Percentiles rank a stretch among this genome's conserved stretches.
Evolutionary conservation across 2,888 invertebrate species (phyloP).

Genomic region (Diachrysia chrysitis): DNA sequence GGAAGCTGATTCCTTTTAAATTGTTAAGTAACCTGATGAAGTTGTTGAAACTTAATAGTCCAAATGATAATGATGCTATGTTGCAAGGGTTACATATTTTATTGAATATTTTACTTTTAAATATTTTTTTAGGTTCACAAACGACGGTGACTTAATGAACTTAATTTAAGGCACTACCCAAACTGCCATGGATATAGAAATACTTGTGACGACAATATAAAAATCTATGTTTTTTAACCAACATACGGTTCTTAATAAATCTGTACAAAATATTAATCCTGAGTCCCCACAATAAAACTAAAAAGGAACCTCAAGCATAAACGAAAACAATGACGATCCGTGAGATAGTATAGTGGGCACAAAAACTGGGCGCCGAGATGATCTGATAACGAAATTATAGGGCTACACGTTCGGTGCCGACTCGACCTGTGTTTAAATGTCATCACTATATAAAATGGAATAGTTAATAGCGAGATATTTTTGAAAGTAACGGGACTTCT

Average conservation of each 20-base stretch:
- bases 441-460: constrained; percentile 55
- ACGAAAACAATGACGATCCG: constrained; percentile 71
- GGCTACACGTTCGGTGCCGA: constrained; percentile 55
- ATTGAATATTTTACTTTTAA: too few species aligned
- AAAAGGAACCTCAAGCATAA: constrained; percentile 52
- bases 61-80: neutral
- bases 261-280: constrained; percentile 10
- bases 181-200: neutral
- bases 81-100: too few species aligned
- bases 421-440: constrained; percentile 55
- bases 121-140: too few species aligned
- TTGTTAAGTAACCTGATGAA: neutral
- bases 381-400: constrained; percentile 78
- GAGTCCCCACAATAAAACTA: constrained; percentile 26
- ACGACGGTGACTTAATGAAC: too few species aligned
- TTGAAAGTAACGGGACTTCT: constrained; percentile 35
- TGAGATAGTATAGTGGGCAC: constrained; percentile 70
- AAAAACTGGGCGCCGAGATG: constrained; percentile 77
- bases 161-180: too few species aligned
- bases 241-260: neutral
- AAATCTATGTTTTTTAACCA: neutral
- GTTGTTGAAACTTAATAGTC: neutral
- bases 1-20: constrained; percentile 13
- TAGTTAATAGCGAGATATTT: constrained; percentile 51
- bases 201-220: neutral